These are phyloP conservation scores for Stomatorhinus ivindoensis DNA, from an alignment of 2,113 vertebrate genomes.

Conservation along the genomic window DNA sequence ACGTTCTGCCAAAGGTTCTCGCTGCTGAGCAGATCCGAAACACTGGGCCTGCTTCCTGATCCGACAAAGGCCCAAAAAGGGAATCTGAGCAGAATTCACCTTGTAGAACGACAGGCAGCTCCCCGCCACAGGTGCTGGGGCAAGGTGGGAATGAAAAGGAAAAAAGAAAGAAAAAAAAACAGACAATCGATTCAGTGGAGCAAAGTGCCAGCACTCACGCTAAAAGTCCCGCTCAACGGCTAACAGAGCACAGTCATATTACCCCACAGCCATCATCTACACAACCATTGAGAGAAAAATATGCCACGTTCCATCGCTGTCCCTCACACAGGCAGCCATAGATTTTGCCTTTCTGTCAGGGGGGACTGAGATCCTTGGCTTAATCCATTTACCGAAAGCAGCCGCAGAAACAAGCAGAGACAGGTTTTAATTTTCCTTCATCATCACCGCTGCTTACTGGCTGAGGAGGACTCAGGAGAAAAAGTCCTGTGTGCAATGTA, in stretches of 20 bases:
- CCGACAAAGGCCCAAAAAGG: background rate
- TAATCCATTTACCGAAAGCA: background rate
- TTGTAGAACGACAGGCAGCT: background rate
- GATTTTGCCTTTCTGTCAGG: background rate
- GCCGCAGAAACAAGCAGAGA: background rate
- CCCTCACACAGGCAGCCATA: background rate
- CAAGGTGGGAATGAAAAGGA: background rate
- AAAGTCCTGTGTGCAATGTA: background rate
- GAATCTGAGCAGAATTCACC: background rate
- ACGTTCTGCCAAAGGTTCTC: background rate
- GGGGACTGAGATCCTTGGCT: background rate
- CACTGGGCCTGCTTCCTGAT: background rate
- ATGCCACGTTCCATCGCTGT: background rate
- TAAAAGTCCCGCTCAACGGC: background rate
- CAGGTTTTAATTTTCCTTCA: background rate
- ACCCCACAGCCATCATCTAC: background rate
- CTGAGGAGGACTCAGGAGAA: background rate
- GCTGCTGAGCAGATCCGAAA: background rate
- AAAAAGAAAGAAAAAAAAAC: background rate
- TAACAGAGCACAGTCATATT: background rate
- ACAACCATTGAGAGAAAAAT: background rate
- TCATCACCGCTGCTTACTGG: background rate
- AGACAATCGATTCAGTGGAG: background rate
- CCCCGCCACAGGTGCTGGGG: background rate
- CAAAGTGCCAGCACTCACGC: background rate